Evolutionary conservation across 2,113 vertebrate genomes (phyloP), one percentile per base, ranked within the genome.

Genomic region (Melanotaenia duboulayi): DNA sequence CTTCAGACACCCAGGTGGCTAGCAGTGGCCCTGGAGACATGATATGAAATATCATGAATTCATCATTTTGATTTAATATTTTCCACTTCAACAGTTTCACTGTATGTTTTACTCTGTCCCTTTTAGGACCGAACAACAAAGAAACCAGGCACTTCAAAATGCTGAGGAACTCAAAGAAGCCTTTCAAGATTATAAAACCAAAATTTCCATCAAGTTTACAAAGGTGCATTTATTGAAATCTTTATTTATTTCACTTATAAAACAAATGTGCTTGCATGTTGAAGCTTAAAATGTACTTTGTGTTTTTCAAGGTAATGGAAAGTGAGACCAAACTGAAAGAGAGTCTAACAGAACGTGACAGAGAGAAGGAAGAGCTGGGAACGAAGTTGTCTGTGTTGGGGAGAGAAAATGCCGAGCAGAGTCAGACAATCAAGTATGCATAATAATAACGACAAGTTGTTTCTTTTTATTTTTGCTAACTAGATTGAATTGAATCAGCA

Each of bases 71-170:
- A 35, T 35, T 35, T 35, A 35, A 7, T 9, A 35, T 9, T 35
- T 35, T 9, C 6, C 28, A 28, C 6, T 4, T 3, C 28, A 28
- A 6, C 28, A 4, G 28, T 28, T 28, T 28, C 6, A 28, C 68
- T 8, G 24, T 3, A 20, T 65, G 4, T 28, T 74, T 54, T 39
- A 19, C 9, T 12, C 50, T 73, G 35, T 91, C 84, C 76, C 4
- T 87, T 81, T 71, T 81, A 99, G 97, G 89, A 93, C 94, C 17
- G 97, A 98, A 75, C 94, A 94, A 70, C 96, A 99, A 88, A 96
- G 96, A 87, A 97, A 99, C 83, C 95, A 96, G 87, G 97, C 96
- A 4, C 92, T 98, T 1, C 83, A 89, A 84, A 97, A 97, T 63
- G 93, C 92, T 25, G 96, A 97, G 78, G 94, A 95, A 61, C 89